A percentile compares a stretch with the other conserved stretches of the same genome.
Conservation (phyloP, 2,888 invertebrate genomes). For the Epistrophe eligans region DNA sequence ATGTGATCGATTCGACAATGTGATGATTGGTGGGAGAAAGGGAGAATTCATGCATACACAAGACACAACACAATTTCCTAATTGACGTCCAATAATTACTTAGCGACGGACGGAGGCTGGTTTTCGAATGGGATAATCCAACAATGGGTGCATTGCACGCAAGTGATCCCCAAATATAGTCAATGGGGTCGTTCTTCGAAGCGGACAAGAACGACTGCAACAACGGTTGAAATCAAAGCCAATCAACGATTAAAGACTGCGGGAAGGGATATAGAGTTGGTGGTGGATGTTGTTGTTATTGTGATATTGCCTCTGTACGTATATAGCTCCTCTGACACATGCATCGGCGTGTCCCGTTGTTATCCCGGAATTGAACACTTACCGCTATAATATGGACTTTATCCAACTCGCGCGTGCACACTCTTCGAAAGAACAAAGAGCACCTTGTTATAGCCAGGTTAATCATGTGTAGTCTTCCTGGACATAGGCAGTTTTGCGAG, state of each 20-base stretch:
- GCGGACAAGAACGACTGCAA: constrained; percentile 18
- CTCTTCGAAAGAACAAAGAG: constrained; percentile 27
- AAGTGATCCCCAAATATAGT: constrained; percentile 66
- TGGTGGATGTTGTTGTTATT: constrained; percentile 26
- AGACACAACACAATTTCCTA: constrained; percentile 66
- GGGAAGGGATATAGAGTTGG: neutral
- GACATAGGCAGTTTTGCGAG: constrained; percentile 35
- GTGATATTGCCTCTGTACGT: constrained; percentile 39
- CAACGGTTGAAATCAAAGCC: constrained; percentile 42
- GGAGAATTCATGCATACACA: constrained; percentile 18
- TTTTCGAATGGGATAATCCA: constrained; percentile 56
- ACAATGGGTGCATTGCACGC: constrained; percentile 61
- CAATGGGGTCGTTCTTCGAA: constrained; percentile 60
- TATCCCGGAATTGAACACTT: constrained; percentile 68
- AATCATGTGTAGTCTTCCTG: constrained; percentile 54
- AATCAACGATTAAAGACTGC: constrained; percentile 59
- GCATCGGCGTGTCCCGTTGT: constrained; percentile 62
- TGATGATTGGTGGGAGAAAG: constrained; percentile 45
- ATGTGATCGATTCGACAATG: constrained; percentile 46
- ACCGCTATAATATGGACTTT: constrained; percentile 46
- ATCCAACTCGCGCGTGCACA: constrained; percentile 39
- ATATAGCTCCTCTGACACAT: constrained; percentile 50
- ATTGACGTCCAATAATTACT: constrained; percentile 74
- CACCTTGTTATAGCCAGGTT: constrained; percentile 51
- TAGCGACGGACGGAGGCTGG: constrained; percentile 28